Evolutionary conservation across 2,797 vertebrate species (phyloP), one percentile per base, ranked within the genome.

Genomic region (Miichthys miiuy): DNA sequence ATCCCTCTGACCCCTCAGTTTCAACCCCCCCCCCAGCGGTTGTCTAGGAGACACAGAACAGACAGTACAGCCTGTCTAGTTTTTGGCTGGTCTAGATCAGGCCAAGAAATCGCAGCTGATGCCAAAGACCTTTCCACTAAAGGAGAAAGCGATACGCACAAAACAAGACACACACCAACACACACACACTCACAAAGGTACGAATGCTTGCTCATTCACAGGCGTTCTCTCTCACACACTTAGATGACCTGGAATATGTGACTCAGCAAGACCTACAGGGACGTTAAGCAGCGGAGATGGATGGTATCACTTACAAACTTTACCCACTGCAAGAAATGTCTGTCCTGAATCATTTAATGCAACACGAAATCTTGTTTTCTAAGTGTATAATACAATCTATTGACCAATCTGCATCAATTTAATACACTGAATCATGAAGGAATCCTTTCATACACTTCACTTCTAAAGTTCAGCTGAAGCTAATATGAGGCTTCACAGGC

Each of bases 1-100:
- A 18, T 79, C 76, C 72, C 79, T 71, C 54, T 77, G 77, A 90
- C 87, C 85, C 77, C 83, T 80, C 71, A 62, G 81, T 77, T 84
- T 89, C 74, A 77, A n/a, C n/a, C 27, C 30, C 80, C 79, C 34
- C 1, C 34, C 57, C 69, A 55, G 66, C 1, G 50, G 87, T 90
- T 87, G 87, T 91, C 91, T 34, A 57, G 83, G 84, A 91, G 86
- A 92, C 80, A 21, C 60, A 77, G 81, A 87, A 60, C 78, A 83
- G 87, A 86, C 75, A 72, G 86, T 20, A 77, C 87, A 81, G 84
- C 72, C 68, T 77, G 76, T 85, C 80, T 74, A 23, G 72, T 86
- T 85, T 44, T 85, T 44, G 65, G 48, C 75, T 42, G 72, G 50
- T 76, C 75, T 54, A 68, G 60, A 85, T 75, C 23, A 0, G 58